Evolutionary conservation across 1,140 invertebrate species (phyloP).

Genomic region (Dreissena polymorpha): DNA sequence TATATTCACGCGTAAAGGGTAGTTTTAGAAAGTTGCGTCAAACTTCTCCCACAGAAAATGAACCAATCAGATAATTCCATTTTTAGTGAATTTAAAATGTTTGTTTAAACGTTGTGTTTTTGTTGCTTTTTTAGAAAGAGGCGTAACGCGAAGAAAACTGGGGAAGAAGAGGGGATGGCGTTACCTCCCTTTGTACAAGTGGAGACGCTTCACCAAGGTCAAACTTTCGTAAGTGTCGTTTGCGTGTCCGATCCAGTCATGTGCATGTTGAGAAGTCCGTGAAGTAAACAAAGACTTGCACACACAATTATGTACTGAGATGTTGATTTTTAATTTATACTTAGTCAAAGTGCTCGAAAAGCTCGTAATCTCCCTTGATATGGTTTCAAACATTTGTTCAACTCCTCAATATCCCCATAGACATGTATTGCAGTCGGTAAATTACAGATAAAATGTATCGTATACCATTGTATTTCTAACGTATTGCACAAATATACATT

Average conservation of each 20-base stretch:
- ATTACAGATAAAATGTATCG: too few species aligned
- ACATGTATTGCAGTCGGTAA: too few species aligned
- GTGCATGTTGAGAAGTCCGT: neutral
- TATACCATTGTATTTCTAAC: neutral
- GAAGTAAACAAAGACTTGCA: neutral
- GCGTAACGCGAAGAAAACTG: neutral
- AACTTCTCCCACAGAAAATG: neutral
- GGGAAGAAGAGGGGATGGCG: constrained; percentile 51
- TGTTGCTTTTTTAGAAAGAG: too few species aligned
- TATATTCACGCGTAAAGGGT: too few species aligned
- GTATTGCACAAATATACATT: neutral
- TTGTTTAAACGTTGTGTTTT: too few species aligned
- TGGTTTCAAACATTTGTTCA: too few species aligned
- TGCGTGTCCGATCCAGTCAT: neutral
- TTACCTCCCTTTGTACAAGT: constrained; percentile 76
- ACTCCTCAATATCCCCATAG: too few species aligned
- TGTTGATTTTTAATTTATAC: neutral
- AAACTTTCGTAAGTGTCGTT: constrained; percentile 73
- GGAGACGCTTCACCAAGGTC: constrained; percentile 73
- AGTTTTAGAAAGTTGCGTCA: too few species aligned
- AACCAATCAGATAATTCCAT: too few species aligned
- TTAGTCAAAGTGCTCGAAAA: too few species aligned
- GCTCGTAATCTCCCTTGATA: too few species aligned
- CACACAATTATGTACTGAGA: neutral
- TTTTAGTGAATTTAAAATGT: too few species aligned